A percentile compares a stretch with the other conserved stretches of the same genome.
Conservation (phyloP, 2,797 vertebrate species). For the Etheostoma nigrum region DNA sequence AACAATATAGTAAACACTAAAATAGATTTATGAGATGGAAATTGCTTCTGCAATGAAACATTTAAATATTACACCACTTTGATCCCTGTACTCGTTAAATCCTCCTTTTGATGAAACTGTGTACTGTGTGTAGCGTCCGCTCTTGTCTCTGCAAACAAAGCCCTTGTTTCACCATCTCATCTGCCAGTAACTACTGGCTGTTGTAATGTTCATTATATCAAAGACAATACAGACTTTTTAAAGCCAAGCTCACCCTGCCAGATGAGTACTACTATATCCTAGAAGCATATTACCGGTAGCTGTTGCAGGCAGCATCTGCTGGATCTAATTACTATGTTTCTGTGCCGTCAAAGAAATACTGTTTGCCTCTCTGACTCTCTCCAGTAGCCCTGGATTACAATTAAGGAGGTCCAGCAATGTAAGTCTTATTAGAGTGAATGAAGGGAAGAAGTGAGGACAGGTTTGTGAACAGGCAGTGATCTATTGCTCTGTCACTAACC, state of each 20-base stretch:
- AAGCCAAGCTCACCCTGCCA: constrained; percentile 41
- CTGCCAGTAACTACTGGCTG: background rate
- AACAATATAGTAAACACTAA: constrained; percentile 8
- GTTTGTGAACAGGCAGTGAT: constrained; percentile 20
- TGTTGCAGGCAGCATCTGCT: constrained; percentile 72
- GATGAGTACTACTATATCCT: constrained; percentile 55
- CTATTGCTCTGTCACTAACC: background rate
- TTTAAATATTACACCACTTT: constrained; percentile 34
- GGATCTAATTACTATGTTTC: constrained; percentile 80
- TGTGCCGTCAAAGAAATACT: constrained; percentile 77
- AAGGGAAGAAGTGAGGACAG: constrained; percentile 35
- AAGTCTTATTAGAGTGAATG: constrained; percentile 60
- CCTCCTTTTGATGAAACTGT: constrained; percentile 37
- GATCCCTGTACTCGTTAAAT: constrained; percentile 43
- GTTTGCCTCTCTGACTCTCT: constrained; percentile 68
- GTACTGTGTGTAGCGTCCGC: constrained; percentile 16
- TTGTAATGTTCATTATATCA: constrained; percentile 25
- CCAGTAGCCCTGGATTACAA: constrained; percentile 72
- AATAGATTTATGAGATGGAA: constrained; percentile 38
- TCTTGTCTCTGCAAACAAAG: constrained; percentile 62
- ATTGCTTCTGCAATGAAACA: background rate
- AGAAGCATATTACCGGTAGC: constrained; percentile 71
- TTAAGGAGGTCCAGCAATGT: constrained; percentile 63
- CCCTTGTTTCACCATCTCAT: constrained; percentile 27
- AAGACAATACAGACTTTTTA: constrained; percentile 55